Base-by-base conservation (phyloP, 1,140 invertebrate species). In the Drosophila nikananu region DNA sequence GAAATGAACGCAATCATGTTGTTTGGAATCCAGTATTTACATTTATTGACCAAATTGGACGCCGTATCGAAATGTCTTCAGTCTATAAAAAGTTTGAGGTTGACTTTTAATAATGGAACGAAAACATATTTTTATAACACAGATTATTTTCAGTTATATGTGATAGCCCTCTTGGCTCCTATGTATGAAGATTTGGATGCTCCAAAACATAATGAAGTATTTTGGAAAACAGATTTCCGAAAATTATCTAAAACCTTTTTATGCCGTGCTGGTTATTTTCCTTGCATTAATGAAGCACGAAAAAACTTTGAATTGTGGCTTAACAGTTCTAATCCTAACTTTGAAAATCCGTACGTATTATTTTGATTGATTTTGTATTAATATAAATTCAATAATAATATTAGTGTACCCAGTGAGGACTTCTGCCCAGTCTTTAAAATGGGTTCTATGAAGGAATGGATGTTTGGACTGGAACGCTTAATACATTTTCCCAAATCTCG, bases 1-100 rank as follows among this genome's bases (percentile, higher is more conserved):
- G 94, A 78, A 93, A 95, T 30, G 96, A 97, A 91, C 94, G 95
- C 17, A 95, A 96, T 59, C 95, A 96, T 68, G 92, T 96, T 0
- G 96, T 96, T 0, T 97, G 96, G 96, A 95, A 96, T 82, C 95
- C 96, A 2, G 94, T 96, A 3, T 96, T 96, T 86, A 96, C 96
- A 10, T 96, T 97, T 94, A 96, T 97, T 35, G 96, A 97, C 91
- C 96, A 97, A 75, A 94, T 97, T 39, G 95, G 96, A 30, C 94
- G 95, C 67, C 95, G 96, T 61, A 95, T 97, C 71, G 95, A 96
- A 67, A 95, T 95, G 78, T 93, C 94, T 3, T 93, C 94, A 5
- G 94, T 96, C 2, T 94, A 95, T 46, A 93, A 94, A 15, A 96
- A 96, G 91, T 97, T 97, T 79, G 94, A 96, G 94, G 96, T 96